Evolutionary conservation across 2,797 vertebrate genomes (phyloP).

Genomic region (Clarias platycephalus): DNA sequence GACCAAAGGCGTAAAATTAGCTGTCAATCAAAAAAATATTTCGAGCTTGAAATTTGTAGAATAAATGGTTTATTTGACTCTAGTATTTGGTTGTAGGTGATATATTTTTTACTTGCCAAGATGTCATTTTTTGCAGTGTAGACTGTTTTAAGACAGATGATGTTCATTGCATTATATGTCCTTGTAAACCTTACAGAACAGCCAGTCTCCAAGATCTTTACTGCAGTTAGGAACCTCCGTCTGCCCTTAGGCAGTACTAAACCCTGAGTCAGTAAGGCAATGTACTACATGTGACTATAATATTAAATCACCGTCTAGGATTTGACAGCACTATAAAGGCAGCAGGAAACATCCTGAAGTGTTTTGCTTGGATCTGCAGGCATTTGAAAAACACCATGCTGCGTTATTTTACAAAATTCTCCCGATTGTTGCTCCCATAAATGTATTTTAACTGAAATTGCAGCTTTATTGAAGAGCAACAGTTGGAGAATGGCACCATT

Average conservation of each 20-base stretch:
- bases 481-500: neutral
- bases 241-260: conserved; percentile 26
- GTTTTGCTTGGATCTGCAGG: conserved; percentile 22
- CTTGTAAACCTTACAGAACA: conserved; percentile 4
- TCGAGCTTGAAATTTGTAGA: neutral
- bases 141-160: neutral
- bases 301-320: conserved; percentile 32
- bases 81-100: neutral
- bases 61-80: neutral
- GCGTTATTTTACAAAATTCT: conserved; percentile 6
- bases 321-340: conserved; percentile 37
- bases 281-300: conserved; percentile 34
- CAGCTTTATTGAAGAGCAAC: conserved; percentile 5
- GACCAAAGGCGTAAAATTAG: neutral
- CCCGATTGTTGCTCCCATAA: conserved; percentile 13
- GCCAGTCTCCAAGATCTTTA: neutral
- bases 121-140: neutral
- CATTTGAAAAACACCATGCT: neutral
- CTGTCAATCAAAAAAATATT: neutral
- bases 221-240: neutral
- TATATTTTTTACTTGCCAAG: neutral
- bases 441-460: conserved; percentile 25
- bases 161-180: neutral
- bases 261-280: conserved; percentile 45
- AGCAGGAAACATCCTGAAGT: conserved; percentile 23